Evolutionary conservation across 2,888 invertebrate species (phyloP), one percentile per base, ranked within the genome.

Genomic region (Mongoloraphidia duomilia): DNA sequence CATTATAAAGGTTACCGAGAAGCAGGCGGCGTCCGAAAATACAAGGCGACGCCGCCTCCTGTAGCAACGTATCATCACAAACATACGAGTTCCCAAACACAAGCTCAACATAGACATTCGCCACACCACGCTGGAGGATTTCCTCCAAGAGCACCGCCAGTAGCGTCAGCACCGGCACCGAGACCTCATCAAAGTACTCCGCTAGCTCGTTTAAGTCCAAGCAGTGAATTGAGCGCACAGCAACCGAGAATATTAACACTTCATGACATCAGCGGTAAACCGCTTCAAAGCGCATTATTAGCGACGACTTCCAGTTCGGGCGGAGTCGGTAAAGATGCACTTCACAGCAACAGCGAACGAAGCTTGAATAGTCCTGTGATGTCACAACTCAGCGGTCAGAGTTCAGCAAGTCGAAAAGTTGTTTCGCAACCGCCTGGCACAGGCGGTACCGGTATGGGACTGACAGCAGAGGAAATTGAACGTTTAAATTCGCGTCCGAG

Each of bases 1-100:
- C 95, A 96, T 65, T 96, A 96, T 64, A 93, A 94, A 71, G 91
- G 87, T 10, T 94, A 90, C 65, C 75, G 94, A 33, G 91, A 93
- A 69, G 83, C 80, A 43, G 80, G 79, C 2, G 89, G 89, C 1
- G 80, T 85, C 52, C 73, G 90, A 41, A 91, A 90, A 66, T 91
- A 91, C 63, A 91, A 90, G 68, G 84, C 88, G 3, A 87, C 87
- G 3, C 86, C 88, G 4, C 87, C 89, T 1, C 84, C 84, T 0
- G 80, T 84, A 3, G 79, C 82, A 2, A 79, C 82, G 6, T 87
- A 86, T 59, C 85, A 86, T 59, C 80, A 80, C 58, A 87, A 88
- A 59, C 87, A 88, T 61, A 77, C 80, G 58, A 74, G 76, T 2
- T 73, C 79, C 3, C 71, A 74, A 41, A 69, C 70, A 6, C 76